These are phyloP conservation scores for Tragelaphus strepsiceros DNA, from an alignment of 2,113 vertebrate species.

Conservation along the genomic window DNA sequence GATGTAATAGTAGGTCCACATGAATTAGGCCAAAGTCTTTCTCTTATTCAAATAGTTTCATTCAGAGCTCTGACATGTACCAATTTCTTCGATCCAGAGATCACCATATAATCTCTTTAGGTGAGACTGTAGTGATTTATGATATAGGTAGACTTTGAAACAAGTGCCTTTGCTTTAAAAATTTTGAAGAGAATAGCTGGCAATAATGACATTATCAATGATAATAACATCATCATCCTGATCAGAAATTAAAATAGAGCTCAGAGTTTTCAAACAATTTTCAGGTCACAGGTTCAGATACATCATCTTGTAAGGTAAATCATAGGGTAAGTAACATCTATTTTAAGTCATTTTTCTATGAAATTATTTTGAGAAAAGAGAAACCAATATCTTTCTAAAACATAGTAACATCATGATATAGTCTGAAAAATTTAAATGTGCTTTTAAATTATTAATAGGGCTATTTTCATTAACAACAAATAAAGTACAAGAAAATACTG, in stretches of 20 bases:
- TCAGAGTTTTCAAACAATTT: not conserved
- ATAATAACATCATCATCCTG: not conserved
- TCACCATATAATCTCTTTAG: not conserved
- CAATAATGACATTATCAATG: not conserved
- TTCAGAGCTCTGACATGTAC: constrained; percentile 11
- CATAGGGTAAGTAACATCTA: not conserved
- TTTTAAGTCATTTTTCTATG: not conserved
- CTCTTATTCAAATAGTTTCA: constrained; percentile 47
- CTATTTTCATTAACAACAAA: not conserved
- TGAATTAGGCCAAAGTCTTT: constrained; percentile 53
- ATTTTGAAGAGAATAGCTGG: not conserved
- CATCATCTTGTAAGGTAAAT: not conserved
- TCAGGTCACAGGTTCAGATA: not conserved
- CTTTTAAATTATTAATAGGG: not conserved
- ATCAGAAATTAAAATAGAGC: not conserved
- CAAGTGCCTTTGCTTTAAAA: not conserved
- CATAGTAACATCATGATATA: no score
- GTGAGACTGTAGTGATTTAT: not conserved
- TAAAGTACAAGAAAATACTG: not conserved
- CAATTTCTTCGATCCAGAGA: constrained; percentile 16
- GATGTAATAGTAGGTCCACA: constrained; percentile 63
- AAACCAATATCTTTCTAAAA: not conserved
- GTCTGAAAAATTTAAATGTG: not conserved
- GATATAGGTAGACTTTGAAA: not conserved
- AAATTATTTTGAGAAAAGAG: not conserved